A percentile compares a stretch with the other conserved stretches of the same genome.
These are phyloP conservation scores for Plotosus lineatus DNA, from an alignment of 2,113 vertebrate genomes.

Conservation along the genomic window DNA sequence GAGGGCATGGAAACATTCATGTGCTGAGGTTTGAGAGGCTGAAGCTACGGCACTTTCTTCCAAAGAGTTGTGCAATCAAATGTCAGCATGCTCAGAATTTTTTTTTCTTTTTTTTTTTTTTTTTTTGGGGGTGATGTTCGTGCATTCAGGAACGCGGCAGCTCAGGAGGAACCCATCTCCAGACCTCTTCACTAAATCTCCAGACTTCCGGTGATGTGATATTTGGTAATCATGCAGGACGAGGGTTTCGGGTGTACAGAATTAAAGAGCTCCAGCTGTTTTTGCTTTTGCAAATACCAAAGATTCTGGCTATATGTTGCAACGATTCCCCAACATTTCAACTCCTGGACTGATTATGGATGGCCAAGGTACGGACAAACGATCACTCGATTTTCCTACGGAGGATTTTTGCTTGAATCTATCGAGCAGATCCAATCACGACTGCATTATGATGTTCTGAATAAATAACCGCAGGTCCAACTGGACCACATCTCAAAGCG, in stretches of 20 bases:
- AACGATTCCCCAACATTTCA: constrained; percentile 50
- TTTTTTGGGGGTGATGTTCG: no score
- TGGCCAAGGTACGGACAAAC: constrained; percentile 2
- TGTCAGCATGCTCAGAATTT: background rate
- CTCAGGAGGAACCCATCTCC: constrained; percentile 44
- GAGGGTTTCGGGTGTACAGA: constrained; percentile 43
- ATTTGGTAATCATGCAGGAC: constrained; percentile 61
- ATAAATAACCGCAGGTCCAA: constrained; percentile 57
- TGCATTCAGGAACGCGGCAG: constrained; percentile 46
- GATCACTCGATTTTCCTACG: background rate
- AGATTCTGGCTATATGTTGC: constrained; percentile 78
- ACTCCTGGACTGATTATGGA: background rate
- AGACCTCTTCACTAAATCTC: constrained; percentile 59
- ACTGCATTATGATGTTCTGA: constrained; percentile 50
- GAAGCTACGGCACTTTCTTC: constrained; percentile 10
- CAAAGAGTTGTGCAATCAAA: constrained; percentile 1
- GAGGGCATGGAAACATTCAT: no score
- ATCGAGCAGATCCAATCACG: constrained; percentile 21
- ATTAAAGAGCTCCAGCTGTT: constrained; percentile 65
- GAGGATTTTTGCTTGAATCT: constrained; percentile 20
- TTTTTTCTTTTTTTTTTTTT: no score
- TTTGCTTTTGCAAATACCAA: constrained; percentile 79
- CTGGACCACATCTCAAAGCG: constrained; percentile 43
- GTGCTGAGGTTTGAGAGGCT: background rate
- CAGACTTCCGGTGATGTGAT: constrained; percentile 63